Base-by-base conservation (phyloP, 37 sponge, comb jelly and placozoan genomes). In the Agelas oroides region DNA sequence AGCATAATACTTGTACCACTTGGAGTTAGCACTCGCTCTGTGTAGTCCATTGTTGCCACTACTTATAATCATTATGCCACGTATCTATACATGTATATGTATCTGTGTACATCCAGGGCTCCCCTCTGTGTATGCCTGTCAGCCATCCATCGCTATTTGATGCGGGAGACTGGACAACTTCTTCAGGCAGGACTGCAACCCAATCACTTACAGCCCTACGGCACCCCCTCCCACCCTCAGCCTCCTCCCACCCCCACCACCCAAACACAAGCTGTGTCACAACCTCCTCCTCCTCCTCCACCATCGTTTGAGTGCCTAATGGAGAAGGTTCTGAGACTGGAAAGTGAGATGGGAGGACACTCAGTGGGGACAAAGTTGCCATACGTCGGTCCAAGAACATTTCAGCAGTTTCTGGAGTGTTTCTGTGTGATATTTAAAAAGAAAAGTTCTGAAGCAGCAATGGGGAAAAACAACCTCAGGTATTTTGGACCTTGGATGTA, bases 371-470 rank as follows among this genome's bases (percentile, higher is more conserved):
- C 27, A 13, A n/a, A 23, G 12, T 27, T 82, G 11, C 90, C 90
- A 11, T 95, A 83, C 53, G 84, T 95, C 20, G 93, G 95, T 18
- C 93, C 87, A 35, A 58, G 35, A n/a, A 83, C 85, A 8, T 73
- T 82, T 63, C 46, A 38, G 24, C 66, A 68, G 59, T 92, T 95
- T 61, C 55, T 89, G 2, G 80, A 86, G 59, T 84, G 87, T 65
- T 76, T 95, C 27, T 81, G 81, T 52, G 75, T 53, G 12, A 53
- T 92, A 31, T 95, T 74, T 61, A 63, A 27, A 3, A 71, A n/a
- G 30, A 95, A 92, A 56, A 77, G 30, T 21, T 38, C 46, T 30
- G 40, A 73, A 5, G 62, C 58, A 5, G 23, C 24, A 17, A 20
- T 28, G 11, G 72, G 59, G 33, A 77, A 72, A 64, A 18, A 40